phyloP scores from a whole-genome alignment of 2,113 vertebrate species.

The Clinocottus analis region DNA sequence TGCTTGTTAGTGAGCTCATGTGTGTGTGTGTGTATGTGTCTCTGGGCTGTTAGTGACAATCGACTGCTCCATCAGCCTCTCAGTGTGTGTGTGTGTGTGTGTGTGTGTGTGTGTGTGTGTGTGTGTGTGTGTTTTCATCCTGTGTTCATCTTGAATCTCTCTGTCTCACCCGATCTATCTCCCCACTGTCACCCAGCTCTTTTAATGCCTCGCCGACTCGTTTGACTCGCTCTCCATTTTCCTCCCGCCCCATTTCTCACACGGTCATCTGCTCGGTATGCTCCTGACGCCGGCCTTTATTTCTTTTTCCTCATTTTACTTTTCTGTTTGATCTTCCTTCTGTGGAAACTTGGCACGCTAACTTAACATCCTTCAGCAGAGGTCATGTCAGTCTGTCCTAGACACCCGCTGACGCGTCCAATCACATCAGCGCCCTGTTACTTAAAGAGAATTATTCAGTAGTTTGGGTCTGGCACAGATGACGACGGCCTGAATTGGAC shows the following conservation, averaged over 20 bases:
- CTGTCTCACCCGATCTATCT: slow-evolving; percentile 50
- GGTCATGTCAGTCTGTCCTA: slow-evolving; percentile 7
- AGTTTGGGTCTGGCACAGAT: background rate
- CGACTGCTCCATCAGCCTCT: slow-evolving; percentile 23
- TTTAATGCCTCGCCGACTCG: slow-evolving; percentile 26
- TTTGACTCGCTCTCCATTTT: slow-evolving; percentile 37
- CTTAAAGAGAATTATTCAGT: slow-evolving; percentile 10
- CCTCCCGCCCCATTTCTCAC: slow-evolving; percentile 23
- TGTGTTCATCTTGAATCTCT: slow-evolving; percentile 35
- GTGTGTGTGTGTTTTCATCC: background rate
- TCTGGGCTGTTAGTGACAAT: slow-evolving; percentile 39
- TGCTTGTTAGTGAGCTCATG: background rate
- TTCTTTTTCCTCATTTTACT: background rate
- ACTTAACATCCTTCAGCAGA: slow-evolving; percentile 16
- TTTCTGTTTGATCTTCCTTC: slow-evolving; percentile 19
- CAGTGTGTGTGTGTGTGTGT: slow-evolving; percentile 4
- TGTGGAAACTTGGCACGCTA: background rate
- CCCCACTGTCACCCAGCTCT: slow-evolving; percentile 24
- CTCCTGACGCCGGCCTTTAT: background rate
- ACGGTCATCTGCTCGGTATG: slow-evolving; percentile 6
- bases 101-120: background rate
- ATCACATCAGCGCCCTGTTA: slow-evolving; percentile 12
- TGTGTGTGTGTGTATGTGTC: slow-evolving; percentile 6
- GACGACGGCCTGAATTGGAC: background rate
- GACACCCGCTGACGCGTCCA: slow-evolving; percentile 16